phyloP scores from a whole-genome alignment of 2,797 vertebrate genomes.

The Monodelphis domestica region DNA sequence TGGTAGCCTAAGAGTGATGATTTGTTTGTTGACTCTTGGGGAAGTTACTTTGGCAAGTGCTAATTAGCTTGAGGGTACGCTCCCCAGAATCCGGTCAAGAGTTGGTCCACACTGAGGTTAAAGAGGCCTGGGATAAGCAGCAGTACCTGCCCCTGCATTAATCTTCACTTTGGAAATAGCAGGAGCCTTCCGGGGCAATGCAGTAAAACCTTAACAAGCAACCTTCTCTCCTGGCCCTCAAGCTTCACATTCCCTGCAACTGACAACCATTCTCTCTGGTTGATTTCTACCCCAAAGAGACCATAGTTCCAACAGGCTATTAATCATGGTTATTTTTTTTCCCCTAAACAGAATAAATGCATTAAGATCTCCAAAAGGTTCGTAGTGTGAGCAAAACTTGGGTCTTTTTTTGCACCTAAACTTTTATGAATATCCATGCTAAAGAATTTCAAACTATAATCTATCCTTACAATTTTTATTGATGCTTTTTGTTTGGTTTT shows the following conservation, averaged over 20 bases:
- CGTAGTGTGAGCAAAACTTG: slow-evolving; percentile 30
- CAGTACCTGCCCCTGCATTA: slow-evolving; percentile 73
- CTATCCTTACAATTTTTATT: background rate
- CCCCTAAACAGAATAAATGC: background rate
- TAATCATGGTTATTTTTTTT: background rate
- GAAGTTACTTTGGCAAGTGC: slow-evolving; percentile 31
- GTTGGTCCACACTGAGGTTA: slow-evolving; percentile 65
- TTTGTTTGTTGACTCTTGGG: background rate
- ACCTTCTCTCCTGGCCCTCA: slow-evolving; percentile 50
- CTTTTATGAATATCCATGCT: background rate
- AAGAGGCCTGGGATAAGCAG: slow-evolving; percentile 70
- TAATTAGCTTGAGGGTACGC: slow-evolving; percentile 74
- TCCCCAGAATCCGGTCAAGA: slow-evolving; percentile 71
- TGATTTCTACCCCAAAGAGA: slow-evolving; percentile 49
- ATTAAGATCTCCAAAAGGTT: slow-evolving; percentile 17
- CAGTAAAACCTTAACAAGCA: slow-evolving; percentile 62
- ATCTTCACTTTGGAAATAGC: slow-evolving; percentile 73
- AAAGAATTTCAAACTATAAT: slow-evolving; percentile 12
- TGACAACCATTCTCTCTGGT: slow-evolving; percentile 34
- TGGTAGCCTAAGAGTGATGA: slow-evolving; percentile 42
- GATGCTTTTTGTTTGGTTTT: background rate
- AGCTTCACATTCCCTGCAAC: slow-evolving; percentile 50
- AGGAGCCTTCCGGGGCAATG: slow-evolving; percentile 48
- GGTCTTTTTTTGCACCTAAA: background rate
- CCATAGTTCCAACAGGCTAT: slow-evolving; percentile 49